phyloP scores from a whole-genome alignment of 2,888 invertebrate species.

The Archips crataeganus region DNA sequence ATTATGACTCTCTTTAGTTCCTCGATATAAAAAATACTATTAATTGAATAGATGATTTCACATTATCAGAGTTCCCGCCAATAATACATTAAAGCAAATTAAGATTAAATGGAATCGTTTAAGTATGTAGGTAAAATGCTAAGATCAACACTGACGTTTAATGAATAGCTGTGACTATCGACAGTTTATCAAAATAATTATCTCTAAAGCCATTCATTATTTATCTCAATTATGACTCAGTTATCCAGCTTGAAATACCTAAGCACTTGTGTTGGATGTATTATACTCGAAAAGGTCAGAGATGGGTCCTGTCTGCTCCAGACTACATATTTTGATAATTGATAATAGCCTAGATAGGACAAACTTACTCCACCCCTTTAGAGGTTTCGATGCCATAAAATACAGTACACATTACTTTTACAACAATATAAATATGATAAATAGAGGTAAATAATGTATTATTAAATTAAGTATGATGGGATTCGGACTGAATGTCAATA shows the following conservation, averaged over 20 bases:
- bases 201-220: background rate
- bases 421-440: too few species aligned
- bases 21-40: too few species aligned
- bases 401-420: background rate
- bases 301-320: constrained; percentile 5
- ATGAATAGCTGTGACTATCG: background rate
- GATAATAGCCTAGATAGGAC: background rate
- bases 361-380: background rate
- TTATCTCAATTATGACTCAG: background rate
- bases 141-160: background rate
- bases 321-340: background rate
- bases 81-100: too few species aligned
- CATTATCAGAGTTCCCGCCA: too few species aligned
- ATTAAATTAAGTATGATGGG: too few species aligned
- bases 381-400: background rate
- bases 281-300: constrained; percentile 5
- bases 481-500: too few species aligned
- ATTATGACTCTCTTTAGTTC: too few species aligned
- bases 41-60: too few species aligned
- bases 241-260: background rate
- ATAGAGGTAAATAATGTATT: too few species aligned
- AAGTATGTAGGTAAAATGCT: too few species aligned
- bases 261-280: background rate
- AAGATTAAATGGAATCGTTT: too few species aligned
- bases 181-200: background rate